Evolutionary conservation across 2,113 vertebrate genomes (phyloP), one percentile per base, ranked within the genome.

Genomic region (Synodontis membranacea): DNA sequence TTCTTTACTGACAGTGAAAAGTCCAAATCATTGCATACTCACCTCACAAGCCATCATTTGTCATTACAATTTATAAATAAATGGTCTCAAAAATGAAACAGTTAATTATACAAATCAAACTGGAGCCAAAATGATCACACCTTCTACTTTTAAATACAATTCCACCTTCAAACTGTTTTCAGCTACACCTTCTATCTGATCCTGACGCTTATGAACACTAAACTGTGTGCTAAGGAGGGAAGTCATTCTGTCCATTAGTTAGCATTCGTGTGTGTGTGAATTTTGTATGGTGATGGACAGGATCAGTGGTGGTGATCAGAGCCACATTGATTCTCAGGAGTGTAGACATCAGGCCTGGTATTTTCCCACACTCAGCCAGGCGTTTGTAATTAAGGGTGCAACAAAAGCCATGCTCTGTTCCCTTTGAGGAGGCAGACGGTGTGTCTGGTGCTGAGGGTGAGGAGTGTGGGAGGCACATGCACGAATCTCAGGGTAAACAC

Each of bases 321-420:
- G 5, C n/a, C 34, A 31, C 54, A 48, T 23, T 44, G 37, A 72
- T 62, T 72, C 64, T 60, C 62, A 19, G 48, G 25, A 28, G 25
- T 31, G 0, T 66, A 17, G 60, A 28, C 44, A 52, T 60, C 66
- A 34, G 34, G 74, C 42, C 42, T 28, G 25, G 39, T 1, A 46
- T 46, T 84, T 86, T 90, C 88, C 85, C 89, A 91, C 89, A 88
- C 79, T 86, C 80, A 46, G 50, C 83, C 83, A 54, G 64, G 44
- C 86, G 88, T 78, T 31, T 58, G 14, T 31, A 2, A 17, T 50
- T 50, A 0, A 50, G 0, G 0, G 0, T 42, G 50, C 60, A 70
- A 88, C 78, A 89, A 81, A 31, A 84, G 78, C 14, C 70, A 50
- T 70, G 81, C 37, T 64, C 75, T 86, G 62, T 42, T 46, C 68